A percentile compares a stretch with the other conserved stretches of the same genome.
These are phyloP conservation scores for Actinostola sp. DNA, from an alignment of 92 coral and sea anemone genomes.

Conservation along the genomic window DNA sequence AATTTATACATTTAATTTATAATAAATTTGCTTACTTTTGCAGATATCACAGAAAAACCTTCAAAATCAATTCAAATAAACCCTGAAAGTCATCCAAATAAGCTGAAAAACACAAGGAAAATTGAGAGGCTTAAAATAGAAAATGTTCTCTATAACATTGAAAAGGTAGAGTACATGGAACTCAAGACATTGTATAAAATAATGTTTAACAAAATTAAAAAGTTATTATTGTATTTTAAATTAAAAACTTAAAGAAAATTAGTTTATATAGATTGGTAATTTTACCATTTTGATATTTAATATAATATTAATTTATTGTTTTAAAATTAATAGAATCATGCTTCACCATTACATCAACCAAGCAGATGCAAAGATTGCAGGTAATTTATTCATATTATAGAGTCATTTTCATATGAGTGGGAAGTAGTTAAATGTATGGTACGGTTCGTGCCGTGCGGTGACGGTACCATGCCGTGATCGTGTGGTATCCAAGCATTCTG, in stretches of 20 bases:
- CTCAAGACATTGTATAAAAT: background rate
- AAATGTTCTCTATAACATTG: conserved; percentile 48
- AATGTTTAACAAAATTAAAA: background rate
- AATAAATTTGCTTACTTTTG: no score
- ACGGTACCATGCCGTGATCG: no score
- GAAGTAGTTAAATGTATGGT: no score
- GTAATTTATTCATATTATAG: no score
- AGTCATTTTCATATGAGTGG: background rate
- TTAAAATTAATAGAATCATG: conserved; percentile 15
- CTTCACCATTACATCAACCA: conserved; percentile 53
- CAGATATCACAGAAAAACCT: background rate
- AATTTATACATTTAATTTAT: background rate
- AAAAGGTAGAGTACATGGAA: conserved; percentile 44
- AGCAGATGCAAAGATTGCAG: conserved; percentile 56
- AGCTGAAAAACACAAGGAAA: conserved; percentile 54
- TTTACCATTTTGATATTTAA: background rate
- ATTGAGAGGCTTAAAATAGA: conserved; percentile 66
- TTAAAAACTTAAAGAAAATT: background rate
- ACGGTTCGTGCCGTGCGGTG: no score
- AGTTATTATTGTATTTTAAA: background rate
- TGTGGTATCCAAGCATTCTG: no score
- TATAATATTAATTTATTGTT: background rate
- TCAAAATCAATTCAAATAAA: background rate
- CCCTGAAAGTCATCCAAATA: background rate
- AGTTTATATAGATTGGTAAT: background rate